These are phyloP conservation scores for Apteryx mantelli DNA, from an alignment of 2,113 vertebrate genomes.

Conservation along the genomic window DNA sequence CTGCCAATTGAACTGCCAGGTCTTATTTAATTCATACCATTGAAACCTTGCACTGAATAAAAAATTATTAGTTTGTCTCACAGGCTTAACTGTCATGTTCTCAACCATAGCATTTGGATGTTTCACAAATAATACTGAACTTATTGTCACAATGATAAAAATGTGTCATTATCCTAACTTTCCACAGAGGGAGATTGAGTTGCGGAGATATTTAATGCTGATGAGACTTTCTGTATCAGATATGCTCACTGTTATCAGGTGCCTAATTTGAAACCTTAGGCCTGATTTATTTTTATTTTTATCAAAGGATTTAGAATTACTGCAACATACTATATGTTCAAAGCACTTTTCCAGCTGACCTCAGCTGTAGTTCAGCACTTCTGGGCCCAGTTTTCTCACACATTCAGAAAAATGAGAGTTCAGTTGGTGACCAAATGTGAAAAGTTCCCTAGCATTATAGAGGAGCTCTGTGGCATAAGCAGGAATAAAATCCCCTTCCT, in stretches of 20 bases:
- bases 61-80: constrained; percentile 53
- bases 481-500: not conserved
- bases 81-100: constrained; percentile 33
- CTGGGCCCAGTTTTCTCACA: not conserved
- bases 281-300: constrained; percentile 11
- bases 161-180: constrained; percentile 2
- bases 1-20: not conserved
- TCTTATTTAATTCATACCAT: constrained; percentile 46
- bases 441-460: not conserved
- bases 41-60: constrained; percentile 45
- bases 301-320: not conserved
- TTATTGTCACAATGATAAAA: constrained; percentile 35
- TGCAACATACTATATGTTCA: not conserved
- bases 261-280: not conserved
- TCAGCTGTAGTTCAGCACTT: not conserved
- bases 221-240: not conserved
- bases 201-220: not conserved
- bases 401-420: not conserved
- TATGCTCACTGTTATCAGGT: not conserved
- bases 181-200: not conserved
- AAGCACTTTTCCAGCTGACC: not conserved
- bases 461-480: not conserved
- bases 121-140: constrained; percentile 27
- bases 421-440: not conserved
- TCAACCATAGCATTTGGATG: not conserved